Evolutionary conservation across 2,888 invertebrate species (phyloP).

Genomic region (Euzetes globulus): DNA sequence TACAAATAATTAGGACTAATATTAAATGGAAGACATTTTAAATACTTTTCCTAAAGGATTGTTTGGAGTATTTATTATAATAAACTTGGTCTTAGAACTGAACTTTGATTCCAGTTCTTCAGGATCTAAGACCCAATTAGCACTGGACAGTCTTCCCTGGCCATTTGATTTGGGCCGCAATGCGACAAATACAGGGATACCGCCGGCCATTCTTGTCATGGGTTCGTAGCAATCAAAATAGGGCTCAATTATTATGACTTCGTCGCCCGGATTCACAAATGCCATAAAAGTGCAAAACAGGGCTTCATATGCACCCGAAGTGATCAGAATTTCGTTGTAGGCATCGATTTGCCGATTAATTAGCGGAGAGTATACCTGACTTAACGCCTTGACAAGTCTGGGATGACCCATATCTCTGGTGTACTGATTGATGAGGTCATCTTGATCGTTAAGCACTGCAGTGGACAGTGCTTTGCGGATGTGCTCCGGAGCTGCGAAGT

Average conservation of each 20-base stretch:
- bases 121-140: constrained; percentile 81
- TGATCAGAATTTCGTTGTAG: constrained; percentile 73
- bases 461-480: constrained; percentile 67
- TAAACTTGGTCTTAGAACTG: constrained; percentile 78
- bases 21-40: constrained; percentile 72
- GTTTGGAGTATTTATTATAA: constrained; percentile 94
- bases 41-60: constrained; percentile 90
- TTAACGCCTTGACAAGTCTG: constrained; percentile 69
- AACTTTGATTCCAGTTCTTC: constrained; percentile 71
- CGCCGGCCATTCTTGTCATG: constrained; percentile 84
- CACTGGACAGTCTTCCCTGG: constrained; percentile 35
- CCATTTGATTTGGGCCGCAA: constrained; percentile 48
- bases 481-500: constrained; percentile 76
- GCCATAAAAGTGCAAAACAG: constrained; percentile 76
- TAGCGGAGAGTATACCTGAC: constrained; percentile 72
- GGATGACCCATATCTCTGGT: constrained; percentile 83
- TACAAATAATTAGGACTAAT: constrained; percentile 52
- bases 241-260: constrained; percentile 92
- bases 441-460: constrained; percentile 55
- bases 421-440: constrained; percentile 78
- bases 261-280: constrained; percentile 67
- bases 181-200: constrained; percentile 74
- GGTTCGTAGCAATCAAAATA: constrained; percentile 96
- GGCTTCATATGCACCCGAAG: constrained; percentile 88
- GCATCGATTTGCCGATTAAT: constrained; percentile 69